Evolutionary conservation across 2,888 invertebrate genomes (phyloP).

Genomic region (Erynnis tages): DNA sequence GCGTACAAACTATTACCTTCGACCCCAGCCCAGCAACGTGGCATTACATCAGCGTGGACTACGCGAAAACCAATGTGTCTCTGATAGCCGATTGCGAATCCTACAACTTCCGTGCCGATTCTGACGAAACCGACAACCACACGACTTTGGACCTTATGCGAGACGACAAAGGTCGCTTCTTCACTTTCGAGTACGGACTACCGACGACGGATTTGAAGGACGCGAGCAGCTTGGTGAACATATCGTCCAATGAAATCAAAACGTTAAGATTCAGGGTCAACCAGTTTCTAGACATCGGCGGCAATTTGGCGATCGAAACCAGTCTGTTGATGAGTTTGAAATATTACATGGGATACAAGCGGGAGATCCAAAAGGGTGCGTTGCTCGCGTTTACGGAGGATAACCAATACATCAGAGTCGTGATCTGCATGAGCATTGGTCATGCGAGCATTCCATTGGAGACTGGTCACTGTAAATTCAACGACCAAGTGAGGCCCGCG

Average conservation of each 20-base stretch:
- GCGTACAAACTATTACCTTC: slow-evolving; percentile 66
- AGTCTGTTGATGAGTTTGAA: slow-evolving; percentile 84
- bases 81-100: slow-evolving; percentile 62
- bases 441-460: slow-evolving; percentile 83
- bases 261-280: slow-evolving; percentile 86
- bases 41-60: slow-evolving; percentile 78
- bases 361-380: slow-evolving; percentile 48
- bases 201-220: slow-evolving; percentile 83
- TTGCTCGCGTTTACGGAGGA: slow-evolving; percentile 68
- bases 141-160: slow-evolving; percentile 65
- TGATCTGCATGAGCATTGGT: slow-evolving; percentile 83
- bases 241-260: slow-evolving; percentile 84
- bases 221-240: slow-evolving; percentile 84
- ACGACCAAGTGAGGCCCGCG: slow-evolving; percentile 75
- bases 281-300: slow-evolving; percentile 88
- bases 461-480: slow-evolving; percentile 82
- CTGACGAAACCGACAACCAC: slow-evolving; percentile 52
- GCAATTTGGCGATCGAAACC: slow-evolving; percentile 87
- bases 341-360: slow-evolving; percentile 72
- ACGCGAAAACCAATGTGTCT: slow-evolving; percentile 46
- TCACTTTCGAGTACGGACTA: slow-evolving; percentile 88
- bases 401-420: slow-evolving; percentile 77
- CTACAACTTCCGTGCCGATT: slow-evolving; percentile 44
- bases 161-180: slow-evolving; percentile 87
- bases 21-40: slow-evolving; percentile 80